phyloP scores from a whole-genome alignment of 1,140 invertebrate species.

The Camponotus vicinus region DNA sequence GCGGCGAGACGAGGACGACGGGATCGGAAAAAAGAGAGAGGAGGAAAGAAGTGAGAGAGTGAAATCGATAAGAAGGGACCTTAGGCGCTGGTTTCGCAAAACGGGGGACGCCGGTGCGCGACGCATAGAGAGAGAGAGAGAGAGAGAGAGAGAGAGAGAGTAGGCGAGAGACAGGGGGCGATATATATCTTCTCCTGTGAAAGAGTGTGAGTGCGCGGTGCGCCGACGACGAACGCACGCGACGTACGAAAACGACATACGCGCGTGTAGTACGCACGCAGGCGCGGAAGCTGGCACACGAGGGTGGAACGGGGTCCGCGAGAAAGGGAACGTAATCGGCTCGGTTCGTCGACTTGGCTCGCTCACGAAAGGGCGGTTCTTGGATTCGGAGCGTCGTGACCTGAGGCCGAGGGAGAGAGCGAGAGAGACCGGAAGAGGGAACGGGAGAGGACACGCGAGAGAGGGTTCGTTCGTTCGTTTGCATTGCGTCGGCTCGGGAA shows the following conservation, averaged over 20 bases:
- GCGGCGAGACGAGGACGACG: slow-evolving; percentile 6
- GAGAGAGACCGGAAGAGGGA: slow-evolving; percentile 35
- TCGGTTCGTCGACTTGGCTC: slow-evolving; percentile 52
- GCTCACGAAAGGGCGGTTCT: slow-evolving; percentile 55
- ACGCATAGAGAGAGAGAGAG: slow-evolving; percentile 13
- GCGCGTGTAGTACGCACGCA: slow-evolving; percentile 30
- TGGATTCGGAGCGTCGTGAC: slow-evolving; percentile 30
- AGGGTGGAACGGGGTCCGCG: slow-evolving; percentile 42
- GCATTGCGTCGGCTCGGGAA: slow-evolving; percentile 4
- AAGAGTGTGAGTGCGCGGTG: slow-evolving; percentile 11
- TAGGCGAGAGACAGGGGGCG: background rate
- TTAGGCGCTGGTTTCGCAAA: slow-evolving; percentile 57
- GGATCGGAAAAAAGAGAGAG: background rate
- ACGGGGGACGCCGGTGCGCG: slow-evolving; percentile 15
- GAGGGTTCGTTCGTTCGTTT: slow-evolving; percentile 29
- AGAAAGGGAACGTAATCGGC: slow-evolving; percentile 27
- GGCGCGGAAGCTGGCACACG: slow-evolving; percentile 27
- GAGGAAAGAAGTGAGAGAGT: slow-evolving; percentile 40
- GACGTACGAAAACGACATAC: slow-evolving; percentile 12
- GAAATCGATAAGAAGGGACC: slow-evolving; percentile 53
- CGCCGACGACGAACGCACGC: slow-evolving; percentile 36
- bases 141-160: slow-evolving; percentile 8
- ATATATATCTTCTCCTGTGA: slow-evolving; percentile 1
- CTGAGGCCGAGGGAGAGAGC: slow-evolving; percentile 60
- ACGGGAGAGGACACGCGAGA: slow-evolving; percentile 25